phyloP scores from a whole-genome alignment of 2,888 invertebrate species.

The Diachrysia chrysitis region DNA sequence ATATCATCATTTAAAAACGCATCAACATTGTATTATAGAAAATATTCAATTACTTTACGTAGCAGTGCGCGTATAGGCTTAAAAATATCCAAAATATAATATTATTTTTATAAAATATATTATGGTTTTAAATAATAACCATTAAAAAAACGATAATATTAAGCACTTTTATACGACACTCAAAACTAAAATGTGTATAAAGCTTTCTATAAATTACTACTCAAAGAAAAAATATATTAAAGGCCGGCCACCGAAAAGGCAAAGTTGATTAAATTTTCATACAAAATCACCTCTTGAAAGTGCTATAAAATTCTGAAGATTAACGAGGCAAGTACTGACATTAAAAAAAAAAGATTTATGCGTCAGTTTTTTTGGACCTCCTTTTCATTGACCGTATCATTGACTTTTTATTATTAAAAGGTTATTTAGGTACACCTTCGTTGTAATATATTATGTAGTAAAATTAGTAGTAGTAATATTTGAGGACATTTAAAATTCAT shows the following conservation, averaged over 20 bases:
- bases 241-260: neutral
- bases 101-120: too few relatives aligned
- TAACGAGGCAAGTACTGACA: constrained; percentile 13
- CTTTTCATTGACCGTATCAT: too few relatives aligned
- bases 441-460: too few relatives aligned
- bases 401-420: constrained; percentile 21
- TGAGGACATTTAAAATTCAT: neutral
- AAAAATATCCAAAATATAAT: too few relatives aligned
- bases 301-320: constrained; percentile 22
- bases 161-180: neutral
- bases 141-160: neutral
- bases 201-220: neutral
- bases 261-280: constrained; percentile 23
- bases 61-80: too few relatives aligned
- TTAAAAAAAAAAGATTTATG: constrained; percentile 38
- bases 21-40: too few relatives aligned
- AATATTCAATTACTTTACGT: too few relatives aligned
- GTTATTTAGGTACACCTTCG: constrained; percentile 18
- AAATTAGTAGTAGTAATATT: too few relatives aligned
- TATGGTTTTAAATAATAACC: too few relatives aligned
- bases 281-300: constrained; percentile 23
- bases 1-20: too few relatives aligned
- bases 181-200: neutral
- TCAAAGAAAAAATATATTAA: neutral
- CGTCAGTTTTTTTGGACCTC: constrained; percentile 30